Evolutionary conservation across 1,140 invertebrate genomes (phyloP), one percentile per base, ranked within the genome.

Genomic region (Drosophila littoralis): DNA sequence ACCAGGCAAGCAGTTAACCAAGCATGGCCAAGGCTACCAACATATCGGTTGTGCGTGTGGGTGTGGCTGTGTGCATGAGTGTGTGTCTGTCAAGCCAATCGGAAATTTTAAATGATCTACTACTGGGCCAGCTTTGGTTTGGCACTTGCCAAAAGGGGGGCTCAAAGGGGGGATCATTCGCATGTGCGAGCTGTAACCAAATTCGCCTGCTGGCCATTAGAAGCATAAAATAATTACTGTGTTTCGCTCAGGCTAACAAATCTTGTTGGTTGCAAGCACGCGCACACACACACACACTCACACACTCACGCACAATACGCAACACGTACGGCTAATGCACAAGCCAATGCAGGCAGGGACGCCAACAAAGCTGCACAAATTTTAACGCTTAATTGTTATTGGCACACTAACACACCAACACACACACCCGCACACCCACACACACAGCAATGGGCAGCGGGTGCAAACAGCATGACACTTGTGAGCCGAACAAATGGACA

Each of bases 331-430:
- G 22, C 22, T 28, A 28, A 28, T 36, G 51, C 50, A 54, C 22
- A 28, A 28, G 40, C 50, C 69, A 58, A 61, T 42, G 61, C 68
- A 63, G 17, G 1, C n/a, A 22, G 22, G 1, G 42, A 22, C 66
- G 36, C 17, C 64, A 85, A 54, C 66, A 64, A 60, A 66, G 73
- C 77, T 82, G 77, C 74, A 79, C 77, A 84, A 89, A 78, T 81
- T 88, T 89, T 84, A 88, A 89, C 84, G 77, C 70, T 84, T 84
- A 84, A 88, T 89, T 84, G 80, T 75, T 84, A 88, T 88, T 88
- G 84, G 86, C 70, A 78, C 68, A 79, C 76, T 80, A 50, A 71
- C 58, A 75, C 51, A 75, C 28, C 51, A 38, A 57, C 61, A 40
- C 36, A 57, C 36, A 12, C 42, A 67, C 36, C 10, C 38, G 8